These are phyloP conservation scores for Pteruthius melanotis DNA, from an alignment of 2,113 vertebrate genomes.

Conservation along the genomic window DNA sequence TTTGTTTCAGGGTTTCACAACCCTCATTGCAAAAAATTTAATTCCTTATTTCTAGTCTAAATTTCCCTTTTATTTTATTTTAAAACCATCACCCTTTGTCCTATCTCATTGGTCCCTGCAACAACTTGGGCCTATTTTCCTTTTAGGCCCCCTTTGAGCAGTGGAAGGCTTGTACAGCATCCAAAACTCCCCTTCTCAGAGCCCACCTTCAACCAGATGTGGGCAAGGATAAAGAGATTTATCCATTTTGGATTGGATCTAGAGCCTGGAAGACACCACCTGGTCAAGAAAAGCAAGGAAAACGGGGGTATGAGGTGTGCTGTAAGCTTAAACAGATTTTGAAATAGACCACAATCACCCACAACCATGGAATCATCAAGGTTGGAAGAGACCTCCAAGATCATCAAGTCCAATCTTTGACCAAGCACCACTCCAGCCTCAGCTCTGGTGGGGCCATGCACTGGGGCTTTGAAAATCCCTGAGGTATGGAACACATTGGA, in stretches of 20 bases:
- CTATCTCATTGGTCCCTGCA: not conserved
- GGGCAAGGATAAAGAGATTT: not conserved
- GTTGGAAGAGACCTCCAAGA: not conserved
- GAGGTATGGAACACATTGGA: not conserved
- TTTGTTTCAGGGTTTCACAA: fast-evolving
- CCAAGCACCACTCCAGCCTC: not conserved
- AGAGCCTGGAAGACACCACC: not conserved
- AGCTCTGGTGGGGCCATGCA: not conserved
- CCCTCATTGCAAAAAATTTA: not conserved
- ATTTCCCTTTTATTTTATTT: not conserved
- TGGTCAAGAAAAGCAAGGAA: not conserved
- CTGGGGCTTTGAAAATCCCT: not conserved
- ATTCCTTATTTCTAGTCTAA: not conserved
- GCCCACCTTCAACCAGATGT: not conserved
- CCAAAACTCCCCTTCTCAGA: fast-evolving
- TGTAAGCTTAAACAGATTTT: not conserved
- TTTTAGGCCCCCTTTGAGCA: fast-evolving
- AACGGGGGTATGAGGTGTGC: not conserved
- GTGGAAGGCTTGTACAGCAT: not conserved
- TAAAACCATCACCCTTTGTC: not conserved
- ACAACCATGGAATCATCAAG: too few species aligned
- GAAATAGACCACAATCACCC: not conserved
- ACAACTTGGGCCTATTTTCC: fast-evolving
- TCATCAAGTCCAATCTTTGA: not conserved
- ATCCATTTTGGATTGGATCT: not conserved